phyloP scores from a whole-genome alignment of 2,797 vertebrate species.

The Gymnoscopelus braueri region DNA sequence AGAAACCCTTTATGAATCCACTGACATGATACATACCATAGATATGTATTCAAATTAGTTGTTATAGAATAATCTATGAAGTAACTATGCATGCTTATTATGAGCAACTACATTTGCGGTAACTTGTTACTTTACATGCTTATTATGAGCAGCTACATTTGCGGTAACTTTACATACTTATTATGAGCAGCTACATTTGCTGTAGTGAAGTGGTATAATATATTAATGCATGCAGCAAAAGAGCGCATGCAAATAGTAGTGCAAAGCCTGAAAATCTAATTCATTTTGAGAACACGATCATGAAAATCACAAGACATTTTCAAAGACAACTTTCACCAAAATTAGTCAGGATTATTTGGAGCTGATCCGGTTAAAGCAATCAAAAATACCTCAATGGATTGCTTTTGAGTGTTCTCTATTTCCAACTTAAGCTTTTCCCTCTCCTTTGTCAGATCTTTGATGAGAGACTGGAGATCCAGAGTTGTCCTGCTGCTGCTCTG shows the following conservation, averaged over 20 bases:
- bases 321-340: slow-evolving; percentile 22
- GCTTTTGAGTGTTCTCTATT: slow-evolving; percentile 99
- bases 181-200: slow-evolving; percentile 5
- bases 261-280: background rate
- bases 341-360: slow-evolving; percentile 45
- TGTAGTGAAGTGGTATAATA: slow-evolving; percentile 19
- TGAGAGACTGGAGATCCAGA: slow-evolving; percentile 91
- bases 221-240: slow-evolving; percentile 42
- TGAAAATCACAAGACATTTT: background rate
- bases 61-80: slow-evolving; percentile 23
- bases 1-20: background rate
- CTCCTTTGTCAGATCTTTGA: slow-evolving; percentile 96
- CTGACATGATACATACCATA: slow-evolving; percentile 1
- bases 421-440: slow-evolving; percentile 98
- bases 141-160: slow-evolving; percentile 1
- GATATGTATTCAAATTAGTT: slow-evolving; percentile 6
- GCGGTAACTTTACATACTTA: background rate
- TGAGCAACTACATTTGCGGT: no score
- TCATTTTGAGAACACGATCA: background rate
- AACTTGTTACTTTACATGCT: no score
- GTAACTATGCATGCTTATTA: slow-evolving; percentile 5
- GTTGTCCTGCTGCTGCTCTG: slow-evolving; percentile 91
- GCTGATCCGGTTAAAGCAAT: slow-evolving; percentile 58
- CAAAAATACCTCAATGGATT: slow-evolving; percentile 94
- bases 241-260: background rate